A percentile compares a stretch with the other conserved stretches of the same genome.
Conservation (phyloP, 1,140 invertebrate genomes). For the Drosophila ercepeae region DNA sequence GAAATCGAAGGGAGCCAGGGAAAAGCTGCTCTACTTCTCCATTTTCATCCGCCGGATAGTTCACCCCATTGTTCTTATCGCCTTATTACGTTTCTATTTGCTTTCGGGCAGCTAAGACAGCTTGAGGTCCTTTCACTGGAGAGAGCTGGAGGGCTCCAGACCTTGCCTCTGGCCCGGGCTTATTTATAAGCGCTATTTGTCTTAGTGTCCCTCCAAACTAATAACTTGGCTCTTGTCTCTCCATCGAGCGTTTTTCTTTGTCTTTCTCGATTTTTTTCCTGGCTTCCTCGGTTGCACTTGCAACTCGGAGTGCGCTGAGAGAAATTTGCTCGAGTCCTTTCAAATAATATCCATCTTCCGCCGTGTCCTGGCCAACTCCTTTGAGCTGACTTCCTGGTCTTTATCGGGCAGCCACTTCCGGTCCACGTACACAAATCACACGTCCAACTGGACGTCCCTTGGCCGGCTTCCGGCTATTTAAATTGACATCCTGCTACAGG, state of each 20-base stretch:
- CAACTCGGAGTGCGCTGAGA: neutral
- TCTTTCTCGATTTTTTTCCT: constrained; percentile 6
- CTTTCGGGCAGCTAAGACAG: constrained; percentile 34
- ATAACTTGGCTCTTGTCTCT: constrained; percentile 49
- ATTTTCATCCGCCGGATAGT: constrained; percentile 12
- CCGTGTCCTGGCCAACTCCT: constrained; percentile 33
- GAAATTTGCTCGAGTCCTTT: neutral
- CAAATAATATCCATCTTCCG: constrained; percentile 9
- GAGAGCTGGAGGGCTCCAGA: neutral
- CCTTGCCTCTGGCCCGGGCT: constrained; percentile 42
- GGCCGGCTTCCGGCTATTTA: constrained; percentile 67
- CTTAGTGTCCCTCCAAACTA: constrained; percentile 68
- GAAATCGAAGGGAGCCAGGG: constrained; percentile 20
- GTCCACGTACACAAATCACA: constrained; percentile 53
- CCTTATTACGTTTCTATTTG: constrained; percentile 81
- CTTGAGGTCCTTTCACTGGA: constrained; percentile 13
- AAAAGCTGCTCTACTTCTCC: neutral
- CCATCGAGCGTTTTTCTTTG: constrained; percentile 1
- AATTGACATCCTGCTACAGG: constrained; percentile 69
- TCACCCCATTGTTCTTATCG: constrained; percentile 75
- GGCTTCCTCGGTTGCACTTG: constrained; percentile 39
- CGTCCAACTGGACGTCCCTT: constrained; percentile 40
- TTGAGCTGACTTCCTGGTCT: constrained; percentile 56
- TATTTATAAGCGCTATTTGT: constrained; percentile 81
- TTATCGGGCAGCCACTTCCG: constrained; percentile 70